These are phyloP conservation scores for Caloenas nicobarica DNA, from an alignment of 2,113 vertebrate genomes.

Conservation along the genomic window DNA sequence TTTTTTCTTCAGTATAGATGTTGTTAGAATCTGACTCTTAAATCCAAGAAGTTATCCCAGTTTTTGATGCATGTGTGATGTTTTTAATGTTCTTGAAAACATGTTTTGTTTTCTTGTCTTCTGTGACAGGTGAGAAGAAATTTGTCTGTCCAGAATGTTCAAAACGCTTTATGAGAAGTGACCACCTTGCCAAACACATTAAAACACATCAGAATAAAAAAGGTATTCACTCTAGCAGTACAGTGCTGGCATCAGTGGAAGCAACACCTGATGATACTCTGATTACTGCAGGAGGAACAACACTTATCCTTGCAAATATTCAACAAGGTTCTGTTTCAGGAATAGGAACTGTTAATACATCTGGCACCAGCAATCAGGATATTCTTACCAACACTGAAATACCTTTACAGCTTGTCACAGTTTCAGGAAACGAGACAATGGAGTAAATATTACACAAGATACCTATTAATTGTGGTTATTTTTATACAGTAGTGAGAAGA, in stretches of 20 bases:
- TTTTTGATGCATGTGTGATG: background rate
- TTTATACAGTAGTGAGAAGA: slow-evolving; percentile 89
- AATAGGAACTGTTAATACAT: slow-evolving; percentile 87
- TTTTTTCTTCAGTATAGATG: background rate
- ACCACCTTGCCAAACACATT: slow-evolving; percentile 99
- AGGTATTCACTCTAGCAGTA: slow-evolving; percentile 90
- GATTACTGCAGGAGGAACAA: slow-evolving; percentile 95
- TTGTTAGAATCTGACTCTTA: background rate
- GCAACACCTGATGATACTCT: slow-evolving; percentile 91
- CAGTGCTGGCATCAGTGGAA: slow-evolving; percentile 91
- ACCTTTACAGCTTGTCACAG: slow-evolving; percentile 97
- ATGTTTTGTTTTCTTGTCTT: slow-evolving; percentile 14
- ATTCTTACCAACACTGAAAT: slow-evolving; percentile 97
- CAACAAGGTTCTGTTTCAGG: slow-evolving; percentile 93
- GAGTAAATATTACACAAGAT: slow-evolving; percentile 91
- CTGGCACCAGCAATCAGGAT: slow-evolving; percentile 91
- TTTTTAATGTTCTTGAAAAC: background rate
- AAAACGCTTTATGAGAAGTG: slow-evolving; percentile 99
- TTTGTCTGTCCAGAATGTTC: slow-evolving; percentile 99
- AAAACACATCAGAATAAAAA: slow-evolving; percentile 99
- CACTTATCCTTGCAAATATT: slow-evolving; percentile 99
- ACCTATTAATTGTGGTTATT: slow-evolving; percentile 90
- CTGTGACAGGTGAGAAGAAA: slow-evolving; percentile 94
- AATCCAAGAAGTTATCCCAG: background rate
- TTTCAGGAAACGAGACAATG: slow-evolving; percentile 95